Evolutionary conservation across 1,140 invertebrate genomes (phyloP).

Genomic region (Diprion similis): DNA sequence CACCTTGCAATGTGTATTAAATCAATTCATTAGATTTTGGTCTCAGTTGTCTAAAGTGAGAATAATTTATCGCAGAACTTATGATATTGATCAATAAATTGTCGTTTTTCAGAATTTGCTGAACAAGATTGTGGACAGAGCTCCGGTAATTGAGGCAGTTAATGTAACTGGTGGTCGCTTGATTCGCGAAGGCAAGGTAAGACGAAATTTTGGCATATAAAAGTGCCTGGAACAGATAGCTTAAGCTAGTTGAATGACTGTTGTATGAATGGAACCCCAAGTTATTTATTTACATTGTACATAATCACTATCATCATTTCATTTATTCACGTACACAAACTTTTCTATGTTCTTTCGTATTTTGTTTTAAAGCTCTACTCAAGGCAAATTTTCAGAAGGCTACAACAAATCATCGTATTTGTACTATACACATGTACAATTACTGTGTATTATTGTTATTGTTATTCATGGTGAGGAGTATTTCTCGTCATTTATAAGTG

Average conservation of each 20-base stretch:
- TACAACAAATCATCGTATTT: slow-evolving; percentile 17
- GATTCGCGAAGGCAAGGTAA: slow-evolving; percentile 98
- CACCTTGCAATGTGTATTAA: not conserved
- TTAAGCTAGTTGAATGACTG: slow-evolving; percentile 42
- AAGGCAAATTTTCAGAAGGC: not conserved
- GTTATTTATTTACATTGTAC: slow-evolving; percentile 1
- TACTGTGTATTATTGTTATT: not conserved
- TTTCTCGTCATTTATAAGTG: not conserved
- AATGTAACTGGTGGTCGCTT: slow-evolving; percentile 94
- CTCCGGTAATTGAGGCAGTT: slow-evolving; percentile 92
- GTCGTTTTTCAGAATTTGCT: slow-evolving; percentile 80
- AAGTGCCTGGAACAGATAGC: slow-evolving; percentile 31
- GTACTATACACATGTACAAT: not conserved
- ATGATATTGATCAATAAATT: not conserved
- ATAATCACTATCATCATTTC: not conserved
- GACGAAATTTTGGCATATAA: slow-evolving; percentile 20
- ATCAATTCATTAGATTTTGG: no score
- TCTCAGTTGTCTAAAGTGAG: no score
- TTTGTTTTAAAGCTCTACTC: not conserved
- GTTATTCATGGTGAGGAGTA: not conserved
- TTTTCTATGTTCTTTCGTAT: not conserved
- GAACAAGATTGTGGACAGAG: slow-evolving; percentile 87
- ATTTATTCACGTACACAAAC: not conserved
- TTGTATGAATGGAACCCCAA: slow-evolving; percentile 34
- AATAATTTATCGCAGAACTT: no score